Base-by-base conservation (phyloP, 2,113 vertebrate genomes). In the Xyliphius kryptos region DNA sequence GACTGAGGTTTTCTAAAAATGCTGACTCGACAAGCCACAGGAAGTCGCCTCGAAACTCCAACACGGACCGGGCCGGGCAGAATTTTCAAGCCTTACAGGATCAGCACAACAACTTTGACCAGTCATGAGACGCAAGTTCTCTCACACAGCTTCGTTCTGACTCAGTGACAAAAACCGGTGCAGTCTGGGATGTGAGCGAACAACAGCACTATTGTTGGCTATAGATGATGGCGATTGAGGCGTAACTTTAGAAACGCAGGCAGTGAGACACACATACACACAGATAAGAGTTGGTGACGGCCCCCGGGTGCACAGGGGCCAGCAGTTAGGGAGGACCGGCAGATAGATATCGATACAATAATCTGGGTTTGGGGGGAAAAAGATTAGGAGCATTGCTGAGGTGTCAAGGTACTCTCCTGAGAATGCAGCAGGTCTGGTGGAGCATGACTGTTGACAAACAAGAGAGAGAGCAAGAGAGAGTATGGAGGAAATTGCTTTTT, bases 261-360 rank as follows among this genome's bases (percentile, higher is more conserved):
- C 52, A 54, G 58, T 13, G 10, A n/a, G n/a, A 22, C 46, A 53
- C 52, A 47, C 56, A 57, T 44, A 47, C 51, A 56, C 51, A 26
- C 47, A 60, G 54, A 58, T 50, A 57, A 41, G 61, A 74, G 58
- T 55, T 55, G 60, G 26, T 49, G 53, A 49, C n/a, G n/a, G n/a
- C n/a, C n/a, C n/a, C n/a, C n/a, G n/a, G n/a, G n/a, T n/a, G n/a
- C n/a, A n/a, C n/a, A n/a, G 21, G 36, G 56, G 51, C 43, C 51
- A 49, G 37, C 43, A 22, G 16, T 68, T 46, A 60, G 44, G 65
- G 52, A 52, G 50, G 66, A 61, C 66, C 7, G 38, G 63, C 48
- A 74, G 67, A 70, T 63, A 53, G 58, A 61, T 73, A 69, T 61
- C 67, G 47, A 73, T 73, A 73, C 58, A 66, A 58, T 63, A 70